Evolutionary conservation across 1,140 invertebrate genomes (phyloP), one percentile per base, ranked within the genome.

Genomic region (Augochlora pura): DNA sequence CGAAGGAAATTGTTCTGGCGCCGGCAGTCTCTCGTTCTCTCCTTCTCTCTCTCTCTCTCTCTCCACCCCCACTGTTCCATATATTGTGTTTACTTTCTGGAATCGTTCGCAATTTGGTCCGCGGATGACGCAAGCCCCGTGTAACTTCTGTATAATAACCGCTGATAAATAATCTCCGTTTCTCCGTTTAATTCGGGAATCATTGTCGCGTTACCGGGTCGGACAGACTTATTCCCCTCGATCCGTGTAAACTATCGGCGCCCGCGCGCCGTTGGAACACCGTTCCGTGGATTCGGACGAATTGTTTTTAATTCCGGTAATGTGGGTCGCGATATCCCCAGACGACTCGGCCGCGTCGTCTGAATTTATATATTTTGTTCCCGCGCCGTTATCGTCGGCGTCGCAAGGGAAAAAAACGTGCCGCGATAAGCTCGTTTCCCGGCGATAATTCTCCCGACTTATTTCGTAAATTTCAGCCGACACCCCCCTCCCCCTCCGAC

Each of bases 1-100:
- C 38, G 78, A 78, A 86, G 63, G 65, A 79, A 79, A 86, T 85
- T 82, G 75, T 82, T 59, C 66, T 49, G 64, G 42, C 72, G 71
- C 57, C 77, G 62, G 14, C 69, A 52, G 38, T 21, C 32, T 18
- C 67, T 63, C 23, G 21, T 9, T 2, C 75, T 46, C 9, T 46
- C 42, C 39, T 16, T 54, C 73, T 84, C 72, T 66, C 42, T 12
- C 12, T 46, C 42, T 12, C 42, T 12, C 12, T 12, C 6, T 16
- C 67, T 62, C 23, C 39, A 3, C 2, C 76, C 12, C 4, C 49
- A 27, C 23, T 54, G 4, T 74, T 85, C 72, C 63, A 54, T 77
- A 60, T 65, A 66, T 72, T 25, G 23, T 38, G 23, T 52, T 85
- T 76, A 62, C 72, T 77, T 76, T 71, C 32, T 57, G 27, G 64